Percentiles rank a stretch among this genome's conserved stretches.
Evolutionary conservation across 2,888 invertebrate genomes (phyloP).

Genomic region (Balanococcus diminutus): DNA sequence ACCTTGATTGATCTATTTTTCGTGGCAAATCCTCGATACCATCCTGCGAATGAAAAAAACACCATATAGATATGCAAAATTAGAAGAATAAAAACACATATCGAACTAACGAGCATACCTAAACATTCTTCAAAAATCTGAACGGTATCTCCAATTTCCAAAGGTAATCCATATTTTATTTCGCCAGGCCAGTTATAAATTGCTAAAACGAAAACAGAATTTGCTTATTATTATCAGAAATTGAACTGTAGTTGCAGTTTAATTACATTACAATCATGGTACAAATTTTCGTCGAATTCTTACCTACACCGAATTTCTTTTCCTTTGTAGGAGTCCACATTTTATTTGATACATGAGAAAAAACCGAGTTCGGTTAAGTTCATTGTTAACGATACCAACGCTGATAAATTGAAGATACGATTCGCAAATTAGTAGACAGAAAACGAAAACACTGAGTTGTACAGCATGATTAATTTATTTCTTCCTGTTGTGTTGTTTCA

Average conservation of each 20-base stretch:
- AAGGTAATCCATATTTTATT: slow-evolving; percentile 76
- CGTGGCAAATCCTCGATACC: slow-evolving; percentile 86
- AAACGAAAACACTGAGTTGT: slow-evolving; percentile 19
- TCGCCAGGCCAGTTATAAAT: slow-evolving; percentile 90
- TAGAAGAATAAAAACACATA: background rate
- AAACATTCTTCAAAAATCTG: slow-evolving; percentile 90
- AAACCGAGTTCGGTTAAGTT: background rate
- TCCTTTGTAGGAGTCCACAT: slow-evolving; percentile 79
- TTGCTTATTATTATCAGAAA: background rate
- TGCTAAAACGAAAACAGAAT: slow-evolving; percentile 68
- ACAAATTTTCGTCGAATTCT: slow-evolving; percentile 46
- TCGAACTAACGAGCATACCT: slow-evolving; percentile 65
- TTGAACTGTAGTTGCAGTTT: background rate
- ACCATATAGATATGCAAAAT: background rate
- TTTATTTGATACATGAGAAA: slow-evolving; percentile 13
- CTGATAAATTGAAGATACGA: background rate
- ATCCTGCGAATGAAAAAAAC: slow-evolving; percentile 64
- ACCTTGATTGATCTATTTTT: slow-evolving; percentile 71
- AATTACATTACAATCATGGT: too few species aligned
- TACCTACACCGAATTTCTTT: slow-evolving; percentile 68
- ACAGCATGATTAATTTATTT: slow-evolving; percentile 37
- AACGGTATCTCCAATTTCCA: slow-evolving; percentile 91
- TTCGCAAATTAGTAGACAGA: slow-evolving; percentile 26
- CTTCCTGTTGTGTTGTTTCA: slow-evolving; percentile 46
- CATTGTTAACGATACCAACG: background rate